Evolutionary conservation across 2,888 invertebrate species (phyloP), one percentile per base, ranked within the genome.

Genomic region (Toxonevra muliebris): DNA sequence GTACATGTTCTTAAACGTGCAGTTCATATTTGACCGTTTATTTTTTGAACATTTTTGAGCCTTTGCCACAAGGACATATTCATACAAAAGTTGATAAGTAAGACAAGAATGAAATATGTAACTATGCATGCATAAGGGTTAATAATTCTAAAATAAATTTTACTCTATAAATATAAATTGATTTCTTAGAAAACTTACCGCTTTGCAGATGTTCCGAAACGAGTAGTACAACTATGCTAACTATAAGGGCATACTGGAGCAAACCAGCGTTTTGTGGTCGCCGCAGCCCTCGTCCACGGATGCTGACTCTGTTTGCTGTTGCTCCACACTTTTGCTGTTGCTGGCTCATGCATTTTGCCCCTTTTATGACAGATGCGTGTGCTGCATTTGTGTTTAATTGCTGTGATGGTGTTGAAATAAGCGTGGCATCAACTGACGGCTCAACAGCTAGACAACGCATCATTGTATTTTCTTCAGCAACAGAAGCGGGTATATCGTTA

Each of bases 161-260:
- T n/a, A n/a, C n/a, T n/a, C n/a, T n/a, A n/a, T n/a, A n/a, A n/a
- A n/a, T n/a, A n/a, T n/a, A n/a, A n/a, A n/a, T 30, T 30, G 2
- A 7, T 30, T 30, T 71, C 76, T 77, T 76, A 76, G 75, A 73
- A 71, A 13, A 66, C 61, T 62, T 53, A 67, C 61, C 63, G 43
- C 42, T 58, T 62, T 50, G 57, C 43, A 54, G 52, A 64, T 64
- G 61, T 19, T 41, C 42, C 42, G 50, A 40, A 1, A 43, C 8
- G 2, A 48, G 15, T 48, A 48, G 8, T 15, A 48, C 12, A n/a
- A 48, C 15, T 12, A 12, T 48, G 48, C 13, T 48, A 48, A 48
- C 2, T 15, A 48, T 48, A 2, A 48, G 48, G 15, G 48, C 48
- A 15, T 48, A 15, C 8, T n/a, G 48, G 8, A 48, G 15, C 2